phyloP scores from a whole-genome alignment of 2,888 invertebrate genomes.

The Chironomus riparius region DNA sequence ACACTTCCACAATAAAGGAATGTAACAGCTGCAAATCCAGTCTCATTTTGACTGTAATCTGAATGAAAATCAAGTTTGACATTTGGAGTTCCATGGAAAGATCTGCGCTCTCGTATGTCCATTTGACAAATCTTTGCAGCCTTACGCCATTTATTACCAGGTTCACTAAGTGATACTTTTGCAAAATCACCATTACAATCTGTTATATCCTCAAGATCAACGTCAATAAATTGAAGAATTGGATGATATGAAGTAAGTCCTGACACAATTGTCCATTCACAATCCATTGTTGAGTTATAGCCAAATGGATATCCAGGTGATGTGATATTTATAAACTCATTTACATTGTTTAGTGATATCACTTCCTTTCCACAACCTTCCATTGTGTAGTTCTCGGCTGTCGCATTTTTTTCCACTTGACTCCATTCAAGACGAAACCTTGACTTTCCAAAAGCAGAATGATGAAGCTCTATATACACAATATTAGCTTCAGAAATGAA shows the following conservation, averaged over 20 bases:
- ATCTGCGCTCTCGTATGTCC: conserved; percentile 36
- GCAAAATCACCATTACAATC: conserved; percentile 56
- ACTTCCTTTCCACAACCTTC: background rate
- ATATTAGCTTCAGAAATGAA: conserved; percentile 56
- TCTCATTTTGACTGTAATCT: conserved; percentile 50
- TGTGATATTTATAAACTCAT: conserved; percentile 39
- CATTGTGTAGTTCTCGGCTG: conserved; percentile 17
- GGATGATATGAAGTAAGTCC: conserved; percentile 50
- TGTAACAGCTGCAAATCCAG: conserved; percentile 58
- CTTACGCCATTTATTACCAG: conserved; percentile 47
- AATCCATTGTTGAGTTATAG: conserved; percentile 54
- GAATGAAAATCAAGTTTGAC: conserved; percentile 60
- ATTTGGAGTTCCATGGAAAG: conserved; percentile 44
- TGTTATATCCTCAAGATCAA: conserved; percentile 52
- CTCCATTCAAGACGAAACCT: conserved; percentile 47
- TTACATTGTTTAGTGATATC: conserved; percentile 23
- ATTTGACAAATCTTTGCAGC: conserved; percentile 48
- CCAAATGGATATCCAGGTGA: conserved; percentile 71
- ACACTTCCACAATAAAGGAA: conserved; percentile 60
- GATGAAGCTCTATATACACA: conserved; percentile 44
- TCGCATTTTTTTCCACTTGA: conserved; percentile 35
- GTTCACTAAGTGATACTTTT: conserved; percentile 47
- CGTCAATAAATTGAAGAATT: conserved; percentile 45
- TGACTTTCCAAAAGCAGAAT: conserved; percentile 41
- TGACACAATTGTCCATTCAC: conserved; percentile 65